Conservation (phyloP, 1,140 invertebrate genomes). For the Tribolium madens region DNA sequence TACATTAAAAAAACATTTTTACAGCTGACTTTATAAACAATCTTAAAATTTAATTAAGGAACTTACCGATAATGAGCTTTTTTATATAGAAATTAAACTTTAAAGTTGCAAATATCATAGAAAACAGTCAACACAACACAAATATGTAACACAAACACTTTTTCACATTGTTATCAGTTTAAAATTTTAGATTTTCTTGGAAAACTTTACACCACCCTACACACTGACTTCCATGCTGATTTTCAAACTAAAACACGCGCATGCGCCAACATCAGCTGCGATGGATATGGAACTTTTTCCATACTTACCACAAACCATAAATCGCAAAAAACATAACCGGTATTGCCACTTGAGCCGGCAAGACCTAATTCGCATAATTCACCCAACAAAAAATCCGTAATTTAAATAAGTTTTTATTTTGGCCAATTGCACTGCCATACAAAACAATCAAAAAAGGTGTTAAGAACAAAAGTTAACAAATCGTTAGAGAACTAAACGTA, state of each 20-base stretch:
- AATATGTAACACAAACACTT: slow-evolving; percentile 5
- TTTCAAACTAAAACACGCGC: slow-evolving; percentile 51
- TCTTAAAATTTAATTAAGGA: slow-evolving; percentile 6
- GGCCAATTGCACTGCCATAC: no score
- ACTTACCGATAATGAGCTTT: slow-evolving; percentile 36
- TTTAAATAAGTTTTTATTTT: no score
- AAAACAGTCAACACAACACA: slow-evolving; percentile 42
- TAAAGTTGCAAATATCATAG: slow-evolving; percentile 21
- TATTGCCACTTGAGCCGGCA: no score
- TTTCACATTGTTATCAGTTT: slow-evolving; percentile 36
- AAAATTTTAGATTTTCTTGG: slow-evolving; percentile 50
- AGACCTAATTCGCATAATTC: no score
- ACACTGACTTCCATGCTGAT: slow-evolving; percentile 57
- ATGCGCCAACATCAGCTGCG: slow-evolving; percentile 51
- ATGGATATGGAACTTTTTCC: slow-evolving; percentile 33
- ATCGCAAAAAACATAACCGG: not conserved
- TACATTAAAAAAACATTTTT: slow-evolving; percentile 11
- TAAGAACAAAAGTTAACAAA: no score
- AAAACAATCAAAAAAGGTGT: no score
- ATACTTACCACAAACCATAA: not conserved
- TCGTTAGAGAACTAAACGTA: no score
- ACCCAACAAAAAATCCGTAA: no score
- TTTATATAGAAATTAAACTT: slow-evolving; percentile 29
- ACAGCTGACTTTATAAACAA: slow-evolving; percentile 31
- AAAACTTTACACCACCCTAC: slow-evolving; percentile 59